Conservation (phyloP, 2,888 invertebrate genomes). For the Lapara coniferarum region DNA sequence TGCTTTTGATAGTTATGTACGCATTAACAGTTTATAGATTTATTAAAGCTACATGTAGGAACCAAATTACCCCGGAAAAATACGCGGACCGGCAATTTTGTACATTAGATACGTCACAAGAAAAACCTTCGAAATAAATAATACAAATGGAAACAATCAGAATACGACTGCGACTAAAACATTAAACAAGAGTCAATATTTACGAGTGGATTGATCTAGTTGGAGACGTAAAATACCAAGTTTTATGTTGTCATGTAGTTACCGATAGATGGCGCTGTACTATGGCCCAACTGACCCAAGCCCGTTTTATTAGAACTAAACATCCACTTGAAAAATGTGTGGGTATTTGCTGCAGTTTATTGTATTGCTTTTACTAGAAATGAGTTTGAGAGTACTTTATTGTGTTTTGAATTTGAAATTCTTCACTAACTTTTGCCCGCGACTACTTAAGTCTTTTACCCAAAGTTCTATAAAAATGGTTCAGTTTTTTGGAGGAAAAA, state of each 20-base stretch:
- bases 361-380: not conserved
- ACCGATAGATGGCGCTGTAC: conserved; percentile 17
- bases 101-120: not conserved
- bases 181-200: conserved; percentile 49
- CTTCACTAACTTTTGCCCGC: too few relatives aligned
- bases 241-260: conserved; percentile 41
- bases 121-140: not conserved
- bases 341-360: not conserved
- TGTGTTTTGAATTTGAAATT: not conserved
- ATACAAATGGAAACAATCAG: conserved; percentile 26
- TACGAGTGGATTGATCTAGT: conserved; percentile 49
- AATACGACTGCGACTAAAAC: conserved; percentile 43
- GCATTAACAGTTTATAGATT: too few relatives aligned
- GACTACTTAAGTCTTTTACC: too few relatives aligned
- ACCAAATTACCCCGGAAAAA: too few relatives aligned
- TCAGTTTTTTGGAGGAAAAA: too few relatives aligned
- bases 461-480: too few relatives aligned
- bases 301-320: conserved; percentile 7
- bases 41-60: too few relatives aligned
- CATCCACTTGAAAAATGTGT: conserved; percentile 4
- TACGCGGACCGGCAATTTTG: too few relatives aligned
- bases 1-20: too few relatives aligned
- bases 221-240: conserved; percentile 35
- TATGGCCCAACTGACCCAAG: not conserved
- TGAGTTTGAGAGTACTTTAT: not conserved